Percentiles rank a stretch among this genome's conserved stretches.
phyloP scores from a whole-genome alignment of 2,113 vertebrate species.

The Colaptes auratus region DNA sequence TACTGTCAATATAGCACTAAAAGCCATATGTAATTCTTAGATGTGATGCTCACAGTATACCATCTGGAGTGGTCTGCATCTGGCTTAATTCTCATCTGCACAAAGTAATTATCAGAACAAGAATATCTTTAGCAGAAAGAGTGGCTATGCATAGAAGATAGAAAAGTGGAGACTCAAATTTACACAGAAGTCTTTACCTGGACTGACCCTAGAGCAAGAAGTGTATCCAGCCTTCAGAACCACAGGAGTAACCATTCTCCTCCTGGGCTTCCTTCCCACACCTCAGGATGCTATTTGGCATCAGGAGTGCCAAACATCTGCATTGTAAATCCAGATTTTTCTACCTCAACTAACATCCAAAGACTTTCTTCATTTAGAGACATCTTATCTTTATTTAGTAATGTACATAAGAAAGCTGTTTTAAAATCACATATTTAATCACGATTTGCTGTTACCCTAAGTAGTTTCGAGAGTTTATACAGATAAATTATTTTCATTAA shows the following conservation, averaged over 20 bases:
- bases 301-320: background rate
- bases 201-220: background rate
- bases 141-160: background rate
- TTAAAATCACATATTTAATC: background rate
- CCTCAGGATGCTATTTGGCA: background rate
- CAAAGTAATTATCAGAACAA: background rate
- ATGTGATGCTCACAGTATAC: background rate
- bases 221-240: background rate
- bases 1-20: background rate
- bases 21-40: background rate
- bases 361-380: background rate
- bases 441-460: background rate
- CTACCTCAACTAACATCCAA: background rate
- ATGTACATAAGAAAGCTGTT: background rate
- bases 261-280: background rate
- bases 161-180: background rate
- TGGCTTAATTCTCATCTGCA: background rate
- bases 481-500: constrained; percentile 31
- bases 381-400: background rate
- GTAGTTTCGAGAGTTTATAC: constrained; percentile 34
- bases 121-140: background rate
- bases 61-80: background rate
- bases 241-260: background rate
- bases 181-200: background rate
- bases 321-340: background rate